Conservation (phyloP, 2,797 vertebrate genomes). For the Myotis findleyi region DNA sequence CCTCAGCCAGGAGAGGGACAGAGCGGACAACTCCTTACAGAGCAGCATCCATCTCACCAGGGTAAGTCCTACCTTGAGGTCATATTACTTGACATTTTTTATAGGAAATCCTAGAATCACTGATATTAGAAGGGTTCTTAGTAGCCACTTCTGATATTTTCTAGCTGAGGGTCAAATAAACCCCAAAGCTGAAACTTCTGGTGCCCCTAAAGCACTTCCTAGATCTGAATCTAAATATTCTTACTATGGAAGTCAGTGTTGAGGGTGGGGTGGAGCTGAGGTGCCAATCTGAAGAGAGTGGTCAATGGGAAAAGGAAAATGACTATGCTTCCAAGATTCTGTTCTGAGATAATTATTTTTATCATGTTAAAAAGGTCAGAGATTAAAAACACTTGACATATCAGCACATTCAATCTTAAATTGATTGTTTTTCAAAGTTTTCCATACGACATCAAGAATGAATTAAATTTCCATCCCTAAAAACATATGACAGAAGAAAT, state of each 20-base stretch:
- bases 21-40: background rate
- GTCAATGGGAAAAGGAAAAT: slow-evolving; percentile 44
- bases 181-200: background rate
- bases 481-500: slow-evolving; percentile 71
- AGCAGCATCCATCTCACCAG: background rate
- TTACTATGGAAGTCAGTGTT: background rate
- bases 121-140: background rate
- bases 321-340: slow-evolving; percentile 52
- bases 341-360: slow-evolving; percentile 70
- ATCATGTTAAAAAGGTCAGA: slow-evolving; percentile 66
- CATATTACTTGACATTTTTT: background rate
- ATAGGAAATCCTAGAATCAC: background rate
- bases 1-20: background rate
- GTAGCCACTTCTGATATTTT: background rate
- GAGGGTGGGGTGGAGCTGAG: background rate
- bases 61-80: background rate
- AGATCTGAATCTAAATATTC: background rate
- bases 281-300: slow-evolving; percentile 16
- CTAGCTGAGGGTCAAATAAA: background rate
- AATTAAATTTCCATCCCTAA: slow-evolving; percentile 73
- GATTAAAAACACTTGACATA: slow-evolving; percentile 72
- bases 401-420: slow-evolving; percentile 83
- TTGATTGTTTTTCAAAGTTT: slow-evolving; percentile 72
- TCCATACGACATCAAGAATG: slow-evolving; percentile 56
- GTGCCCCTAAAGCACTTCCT: background rate